Evolutionary conservation across 2,113 vertebrate genomes (phyloP), one percentile per base, ranked within the genome.

Genomic region (Malurus alboscapulatus): DNA sequence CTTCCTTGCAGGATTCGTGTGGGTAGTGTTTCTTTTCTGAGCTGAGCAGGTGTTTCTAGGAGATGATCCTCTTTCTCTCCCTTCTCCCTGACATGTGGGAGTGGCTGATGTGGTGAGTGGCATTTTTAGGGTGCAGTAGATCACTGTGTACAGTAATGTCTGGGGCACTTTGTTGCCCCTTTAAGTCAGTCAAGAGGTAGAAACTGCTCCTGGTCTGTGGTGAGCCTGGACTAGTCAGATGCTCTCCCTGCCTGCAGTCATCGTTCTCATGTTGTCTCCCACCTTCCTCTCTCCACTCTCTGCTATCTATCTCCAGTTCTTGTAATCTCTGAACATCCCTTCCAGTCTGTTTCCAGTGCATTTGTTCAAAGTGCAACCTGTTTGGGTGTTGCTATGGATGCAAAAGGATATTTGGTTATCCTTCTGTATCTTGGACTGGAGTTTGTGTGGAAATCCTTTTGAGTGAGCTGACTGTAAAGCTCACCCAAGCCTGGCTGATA

Each of bases 341-440:
- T 80, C 48, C 59, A 24, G 34, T 53, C 42, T 79, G 48, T 87
- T 92, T 66, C 36, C 58, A 85, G 74, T 57, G 51, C 45, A 9
- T 72, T 90, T 91, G 14, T 72, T 90, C 44, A 36, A 78, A 57
- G 67, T 32, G n/a, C 82, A 91, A 78, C 57, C 81, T 81, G 45
- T 91, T 89, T 74, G 77, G 51, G 24, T 50, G 84, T 95, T 95
- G 65, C 91, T 63, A 58, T 84, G 87, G 94, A 77, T 75, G 80
- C 75, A 36, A 30, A 40, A 63, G 67, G 50, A 34, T 87, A 59
- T 74, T 85, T 81, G 40, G 59, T 79, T 87, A 16, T 89, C 45
- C 73, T 48, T 79, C 68, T 73, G 17, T 42, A 1, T 53, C 53
- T 36, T n/a, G 54, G 38, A 5, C 69, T 76, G 54, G 61, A 85